Evolutionary conservation across 2,113 vertebrate genomes (phyloP).

Genomic region (Hymenochirus boettgeri): DNA sequence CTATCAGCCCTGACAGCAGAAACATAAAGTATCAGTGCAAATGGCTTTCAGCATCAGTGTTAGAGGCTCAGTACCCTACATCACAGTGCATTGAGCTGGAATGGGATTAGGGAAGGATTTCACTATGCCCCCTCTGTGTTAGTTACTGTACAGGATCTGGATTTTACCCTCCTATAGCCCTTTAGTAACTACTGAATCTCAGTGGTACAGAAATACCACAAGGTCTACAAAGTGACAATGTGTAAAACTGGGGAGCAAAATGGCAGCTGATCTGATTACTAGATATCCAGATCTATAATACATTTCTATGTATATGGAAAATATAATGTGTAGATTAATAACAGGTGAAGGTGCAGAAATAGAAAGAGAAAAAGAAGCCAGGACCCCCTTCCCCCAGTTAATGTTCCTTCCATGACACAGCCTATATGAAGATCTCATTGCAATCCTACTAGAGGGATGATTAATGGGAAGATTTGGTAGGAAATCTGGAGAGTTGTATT

Average conservation of each 20-base stretch:
- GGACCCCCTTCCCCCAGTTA: not conserved
- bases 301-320: too few relatives aligned
- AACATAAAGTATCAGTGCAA: conserved; percentile 58
- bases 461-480: conserved; percentile 93
- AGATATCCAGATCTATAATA: too few relatives aligned
- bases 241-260: too few relatives aligned
- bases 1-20: conserved; percentile 55
- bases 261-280: too few relatives aligned
- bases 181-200: too few relatives aligned
- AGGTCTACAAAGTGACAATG: too few relatives aligned
- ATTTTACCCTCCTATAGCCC: too few relatives aligned
- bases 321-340: not conserved
- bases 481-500: conserved; percentile 86
- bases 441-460: conserved; percentile 70
- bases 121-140: too few relatives aligned
- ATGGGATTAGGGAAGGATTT: not conserved
- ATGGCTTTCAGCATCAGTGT: conserved; percentile 66
- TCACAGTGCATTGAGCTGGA: conserved; percentile 48
- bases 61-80: conserved; percentile 64
- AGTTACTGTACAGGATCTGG: too few relatives aligned
- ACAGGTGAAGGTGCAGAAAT: not conserved
- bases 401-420: conserved; percentile 49
- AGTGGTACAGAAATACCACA: too few relatives aligned
- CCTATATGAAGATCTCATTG: conserved; percentile 77
- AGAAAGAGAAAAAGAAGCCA: not conserved